Evolutionary conservation across 2,113 vertebrate species (phyloP), one percentile per base, ranked within the genome.

Genomic region (Pelobates fuscus): DNA sequence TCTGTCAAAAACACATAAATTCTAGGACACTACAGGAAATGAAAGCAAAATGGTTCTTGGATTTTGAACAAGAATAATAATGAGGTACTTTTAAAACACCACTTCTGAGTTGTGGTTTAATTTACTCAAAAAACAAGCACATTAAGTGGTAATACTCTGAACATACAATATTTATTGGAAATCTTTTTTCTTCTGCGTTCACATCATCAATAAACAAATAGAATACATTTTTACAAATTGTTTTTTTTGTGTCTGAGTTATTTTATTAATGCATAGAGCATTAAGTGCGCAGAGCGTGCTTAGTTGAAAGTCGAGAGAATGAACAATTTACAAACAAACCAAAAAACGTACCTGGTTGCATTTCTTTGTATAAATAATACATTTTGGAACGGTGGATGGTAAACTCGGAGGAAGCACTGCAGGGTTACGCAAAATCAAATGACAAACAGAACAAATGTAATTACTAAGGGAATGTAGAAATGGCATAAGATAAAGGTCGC

Each of bases 341-440:
- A 57, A 70, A 57, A 58, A 58, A 58, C 17, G 58, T 70, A 54
- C 52, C 67, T 41, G 67, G 23, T 70, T 59, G 25, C 52, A 70
- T 58, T 58, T 57, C 30, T 26, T 58, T 58, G 21, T 37, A n/a
- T 41, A 43, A 30, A 14, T 25, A 43, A 10, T 20, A 29, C 21
- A 24, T 5, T 41, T 41, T 37, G 21, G 26, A 18, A 41, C 10
- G n/a, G n/a, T n/a, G n/a, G n/a, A n/a, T n/a, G n/a, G n/a, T n/a
- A n/a, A n/a, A n/a, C n/a, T n/a, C n/a, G n/a, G n/a, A n/a, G n/a
- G n/a, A n/a, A n/a, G n/a, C n/a, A n/a, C n/a, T n/a, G n/a, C n/a
- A n/a, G n/a, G n/a, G n/a, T n/a, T n/a, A 21, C 11, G 6, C 15
- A 44, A 30, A 21, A 8, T 59, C n/a, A 1, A 41, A 70, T 58